These are phyloP conservation scores for Drosophila pseudoananassae DNA, from an alignment of 1,140 invertebrate species.

Conservation along the genomic window DNA sequence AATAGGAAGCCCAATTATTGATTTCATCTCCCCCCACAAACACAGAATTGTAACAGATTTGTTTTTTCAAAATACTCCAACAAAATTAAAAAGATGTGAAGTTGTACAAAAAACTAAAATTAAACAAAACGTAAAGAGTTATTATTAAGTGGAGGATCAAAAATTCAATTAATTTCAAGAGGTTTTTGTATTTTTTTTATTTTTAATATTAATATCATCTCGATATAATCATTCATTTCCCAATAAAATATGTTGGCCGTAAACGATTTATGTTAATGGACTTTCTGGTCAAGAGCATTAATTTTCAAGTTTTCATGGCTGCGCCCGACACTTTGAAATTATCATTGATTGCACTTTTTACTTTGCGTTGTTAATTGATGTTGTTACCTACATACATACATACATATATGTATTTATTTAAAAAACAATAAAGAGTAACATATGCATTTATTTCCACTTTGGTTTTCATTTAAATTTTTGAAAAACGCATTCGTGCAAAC, in stretches of 20 bases:
- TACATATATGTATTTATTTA: background rate
- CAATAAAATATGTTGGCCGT: constrained; percentile 37
- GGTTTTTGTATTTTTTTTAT: background rate
- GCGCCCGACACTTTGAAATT: constrained; percentile 32
- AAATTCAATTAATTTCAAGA: background rate
- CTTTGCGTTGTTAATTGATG: constrained; percentile 13
- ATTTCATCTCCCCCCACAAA: background rate
- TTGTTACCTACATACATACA: constrained; percentile 14
- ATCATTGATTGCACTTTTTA: constrained; percentile 41
- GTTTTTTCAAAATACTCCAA: background rate
- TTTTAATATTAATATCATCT: constrained; percentile 21
- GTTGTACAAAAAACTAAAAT: background rate
- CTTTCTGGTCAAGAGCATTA: constrained; percentile 31
- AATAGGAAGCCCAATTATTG: constrained; percentile 15
- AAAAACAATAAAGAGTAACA: background rate
- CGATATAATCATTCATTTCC: constrained; percentile 1
- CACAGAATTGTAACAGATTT: background rate
- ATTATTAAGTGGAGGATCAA: background rate
- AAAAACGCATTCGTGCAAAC: constrained; percentile 12
- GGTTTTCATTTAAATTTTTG: constrained; percentile 41
- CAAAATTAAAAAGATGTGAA: constrained; percentile 13
- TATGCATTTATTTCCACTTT: constrained; percentile 35
- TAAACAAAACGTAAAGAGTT: background rate
- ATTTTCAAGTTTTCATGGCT: constrained; percentile 31
- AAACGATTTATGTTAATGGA: constrained; percentile 46